Percentiles rank a stretch among this genome's conserved stretches.
Evolutionary conservation across 2,888 invertebrate species (phyloP).

Genomic region (Philhelius pedissequus): DNA sequence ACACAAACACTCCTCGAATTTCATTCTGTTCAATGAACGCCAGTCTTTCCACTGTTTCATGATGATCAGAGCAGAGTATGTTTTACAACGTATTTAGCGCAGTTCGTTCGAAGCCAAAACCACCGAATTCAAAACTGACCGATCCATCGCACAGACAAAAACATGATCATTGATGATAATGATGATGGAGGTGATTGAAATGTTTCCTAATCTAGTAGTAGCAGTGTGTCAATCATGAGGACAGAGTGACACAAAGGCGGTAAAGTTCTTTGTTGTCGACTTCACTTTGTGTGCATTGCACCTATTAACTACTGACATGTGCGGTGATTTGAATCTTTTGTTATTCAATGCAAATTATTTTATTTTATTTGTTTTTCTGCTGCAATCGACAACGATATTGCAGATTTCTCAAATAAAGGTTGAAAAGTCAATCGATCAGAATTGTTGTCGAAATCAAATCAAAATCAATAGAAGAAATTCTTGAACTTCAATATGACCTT

Average conservation of each 20-base stretch:
- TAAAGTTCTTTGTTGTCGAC: conserved; percentile 34
- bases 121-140: not conserved
- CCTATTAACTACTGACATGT: conserved; percentile 11
- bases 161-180: not conserved
- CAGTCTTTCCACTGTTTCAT: not conserved
- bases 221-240: conserved; percentile 53
- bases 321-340: conserved; percentile 10
- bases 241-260: conserved; percentile 40
- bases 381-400: not conserved
- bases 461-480: not conserved
- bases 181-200: conserved; percentile 60
- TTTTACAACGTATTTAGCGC: conserved; percentile 57
- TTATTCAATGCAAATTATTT: conserved; percentile 4
- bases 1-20: conserved; percentile 52
- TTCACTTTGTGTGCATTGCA: conserved; percentile 19
- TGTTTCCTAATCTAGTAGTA: conserved; percentile 52
- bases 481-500: conserved; percentile 20
- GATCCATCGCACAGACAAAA: conserved; percentile 6
- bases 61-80: conserved; percentile 1
- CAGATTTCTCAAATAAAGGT: not conserved
- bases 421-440: too few species aligned
- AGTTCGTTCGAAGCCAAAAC: not conserved
- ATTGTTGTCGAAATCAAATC: too few species aligned
- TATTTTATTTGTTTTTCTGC: not conserved
- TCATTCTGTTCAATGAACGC: not conserved